Percentiles rank a stretch among this genome's conserved stretches.
These are phyloP conservation scores for Pyrrhia umbra DNA, from an alignment of 2,888 invertebrate genomes.

Conservation along the genomic window DNA sequence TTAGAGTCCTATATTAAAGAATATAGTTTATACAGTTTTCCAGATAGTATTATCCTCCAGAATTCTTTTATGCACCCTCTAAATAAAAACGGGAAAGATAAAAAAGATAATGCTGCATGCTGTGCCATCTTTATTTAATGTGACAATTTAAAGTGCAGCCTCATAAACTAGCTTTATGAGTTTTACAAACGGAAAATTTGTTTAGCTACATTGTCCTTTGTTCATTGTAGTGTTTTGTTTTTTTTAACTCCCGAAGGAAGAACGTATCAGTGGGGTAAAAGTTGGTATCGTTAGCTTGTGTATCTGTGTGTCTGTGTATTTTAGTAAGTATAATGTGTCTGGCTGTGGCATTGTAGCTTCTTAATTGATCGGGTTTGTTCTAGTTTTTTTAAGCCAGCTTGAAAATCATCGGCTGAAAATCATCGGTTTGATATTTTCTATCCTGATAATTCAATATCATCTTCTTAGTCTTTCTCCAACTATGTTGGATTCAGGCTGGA, in stretches of 20 bases:
- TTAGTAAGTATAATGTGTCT: too few species aligned
- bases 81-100: constrained; percentile 29
- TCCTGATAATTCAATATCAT: too few species aligned
- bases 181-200: constrained; percentile 41
- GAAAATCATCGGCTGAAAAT: too few species aligned
- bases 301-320: neutral
- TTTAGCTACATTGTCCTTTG: constrained; percentile 41
- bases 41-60: neutral
- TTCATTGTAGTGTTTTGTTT: constrained; percentile 1
- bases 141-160: constrained; percentile 43
- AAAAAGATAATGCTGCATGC: constrained; percentile 17
- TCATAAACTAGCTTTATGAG: constrained; percentile 54
- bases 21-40: neutral
- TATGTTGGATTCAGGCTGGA: too few species aligned
- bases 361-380: too few species aligned
- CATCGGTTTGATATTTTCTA: too few species aligned
- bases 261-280: too few species aligned
- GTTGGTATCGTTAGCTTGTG: neutral
- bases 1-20: neutral
- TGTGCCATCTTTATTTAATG: constrained; percentile 52
- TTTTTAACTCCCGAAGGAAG: too few species aligned
- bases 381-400: too few species aligned
- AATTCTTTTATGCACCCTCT: neutral
- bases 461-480: too few species aligned
- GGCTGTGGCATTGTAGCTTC: too few species aligned